A percentile compares a stretch with the other conserved stretches of the same genome.
Conservation (phyloP, 2,888 invertebrate species). For the Homarus gammarus region DNA sequence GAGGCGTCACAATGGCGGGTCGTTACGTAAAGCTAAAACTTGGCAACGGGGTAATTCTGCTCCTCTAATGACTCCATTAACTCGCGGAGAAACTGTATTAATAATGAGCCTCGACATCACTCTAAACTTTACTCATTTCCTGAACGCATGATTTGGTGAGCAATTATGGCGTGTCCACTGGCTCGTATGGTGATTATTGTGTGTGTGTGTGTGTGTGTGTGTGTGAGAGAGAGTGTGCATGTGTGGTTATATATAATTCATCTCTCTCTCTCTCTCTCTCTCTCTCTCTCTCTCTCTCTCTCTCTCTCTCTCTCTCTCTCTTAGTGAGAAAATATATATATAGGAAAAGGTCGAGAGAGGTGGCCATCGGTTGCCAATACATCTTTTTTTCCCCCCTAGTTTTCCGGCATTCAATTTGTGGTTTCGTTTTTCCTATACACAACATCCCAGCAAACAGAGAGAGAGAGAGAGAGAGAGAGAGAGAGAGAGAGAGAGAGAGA, state of each 20-base stretch:
- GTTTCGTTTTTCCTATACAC: not conserved
- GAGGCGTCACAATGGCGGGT: not conserved
- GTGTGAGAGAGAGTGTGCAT: not conserved
- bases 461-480: too few species aligned
- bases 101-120: not conserved
- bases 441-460: too few species aligned
- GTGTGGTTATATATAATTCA: not conserved
- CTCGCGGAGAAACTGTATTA: slow-evolving; percentile 2
- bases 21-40: not conserved
- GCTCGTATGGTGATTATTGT: not conserved
- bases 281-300: not conserved
- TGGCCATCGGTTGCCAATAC: not conserved
- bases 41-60: not conserved
- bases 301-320: not conserved
- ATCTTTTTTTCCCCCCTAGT: not conserved
- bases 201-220: not conserved
- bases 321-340: not conserved
- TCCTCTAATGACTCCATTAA: not conserved
- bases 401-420: not conserved
- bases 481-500: too few species aligned
- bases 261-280: not conserved
- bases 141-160: not conserved
- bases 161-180: not conserved
- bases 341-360: not conserved
- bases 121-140: not conserved